Percentiles rank a stretch among this genome's conserved stretches.
phyloP scores from a whole-genome alignment of 2,888 invertebrate species.

The Lucinisca nassula region DNA sequence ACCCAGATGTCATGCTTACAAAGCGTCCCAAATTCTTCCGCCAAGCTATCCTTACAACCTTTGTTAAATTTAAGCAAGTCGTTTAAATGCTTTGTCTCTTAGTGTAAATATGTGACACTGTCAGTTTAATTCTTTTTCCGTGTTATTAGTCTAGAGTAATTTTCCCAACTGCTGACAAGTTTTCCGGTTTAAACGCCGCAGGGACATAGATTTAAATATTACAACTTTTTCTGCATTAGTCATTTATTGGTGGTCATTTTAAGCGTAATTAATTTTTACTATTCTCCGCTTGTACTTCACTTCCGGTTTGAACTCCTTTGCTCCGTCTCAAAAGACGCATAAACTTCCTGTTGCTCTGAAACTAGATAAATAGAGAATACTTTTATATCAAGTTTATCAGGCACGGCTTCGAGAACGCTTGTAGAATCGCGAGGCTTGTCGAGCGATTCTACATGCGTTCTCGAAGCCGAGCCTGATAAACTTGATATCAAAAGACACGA shows the following conservation, averaged over 20 bases:
- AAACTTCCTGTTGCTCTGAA: too few relatives aligned
- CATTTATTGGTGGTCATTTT: neutral
- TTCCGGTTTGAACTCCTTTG: too few relatives aligned
- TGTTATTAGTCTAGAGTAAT: neutral
- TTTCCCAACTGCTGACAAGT: neutral
- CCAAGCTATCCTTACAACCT: neutral
- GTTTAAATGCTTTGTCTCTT: neutral
- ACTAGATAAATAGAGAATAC: too few relatives aligned
- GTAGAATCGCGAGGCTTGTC: too few relatives aligned
- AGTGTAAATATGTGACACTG: neutral
- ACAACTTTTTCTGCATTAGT: neutral
- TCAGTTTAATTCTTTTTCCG: neutral
- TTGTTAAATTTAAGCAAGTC: neutral
- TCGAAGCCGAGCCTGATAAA: too few relatives aligned
- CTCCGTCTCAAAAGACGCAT: too few relatives aligned
- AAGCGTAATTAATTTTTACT: neutral
- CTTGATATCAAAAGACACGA: too few relatives aligned
- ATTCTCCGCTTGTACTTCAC: neutral
- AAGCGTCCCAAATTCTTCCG: neutral
- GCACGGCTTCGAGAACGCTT: too few relatives aligned
- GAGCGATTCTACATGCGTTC: too few relatives aligned
- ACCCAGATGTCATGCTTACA: neutral
- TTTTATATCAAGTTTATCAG: too few relatives aligned
- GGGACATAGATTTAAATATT: neutral
- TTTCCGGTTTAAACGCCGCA: neutral